These are phyloP conservation scores for Cerastis rubricosa DNA, from an alignment of 2,888 invertebrate genomes.

Conservation along the genomic window DNA sequence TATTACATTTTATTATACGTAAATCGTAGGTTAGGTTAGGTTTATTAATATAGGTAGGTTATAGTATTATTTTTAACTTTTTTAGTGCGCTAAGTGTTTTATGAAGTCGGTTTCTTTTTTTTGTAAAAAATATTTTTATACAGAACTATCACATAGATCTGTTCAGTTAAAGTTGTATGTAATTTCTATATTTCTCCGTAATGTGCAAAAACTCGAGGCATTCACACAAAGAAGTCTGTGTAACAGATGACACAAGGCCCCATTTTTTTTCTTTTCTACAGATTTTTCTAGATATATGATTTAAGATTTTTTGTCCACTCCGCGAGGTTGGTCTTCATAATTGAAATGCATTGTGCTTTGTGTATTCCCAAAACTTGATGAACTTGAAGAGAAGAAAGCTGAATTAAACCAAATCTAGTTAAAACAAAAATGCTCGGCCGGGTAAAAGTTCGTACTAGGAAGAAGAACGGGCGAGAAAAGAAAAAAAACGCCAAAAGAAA, in stretches of 20 bases:
- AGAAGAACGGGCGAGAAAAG: conserved; percentile 96
- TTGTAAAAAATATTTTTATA: too few species aligned
- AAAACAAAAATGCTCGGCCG: conserved; percentile 93
- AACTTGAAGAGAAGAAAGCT: not conserved
- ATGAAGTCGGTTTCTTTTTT: too few species aligned
- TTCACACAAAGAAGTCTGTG: not conserved
- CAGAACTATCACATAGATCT: not conserved
- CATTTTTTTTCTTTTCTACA: too few species aligned
- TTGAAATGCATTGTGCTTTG: too few species aligned
- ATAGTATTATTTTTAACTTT: too few species aligned
- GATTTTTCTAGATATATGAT: too few species aligned
- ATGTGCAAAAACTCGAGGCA: not conserved
- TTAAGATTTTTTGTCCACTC: not conserved
- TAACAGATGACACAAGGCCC: not conserved
- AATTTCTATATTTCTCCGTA: not conserved
- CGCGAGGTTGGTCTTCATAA: too few species aligned
- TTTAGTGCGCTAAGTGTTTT: too few species aligned
- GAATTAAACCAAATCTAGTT: not conserved
- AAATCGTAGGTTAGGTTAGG: too few species aligned
- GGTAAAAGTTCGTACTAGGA: conserved; percentile 96
- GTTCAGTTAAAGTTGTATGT: not conserved
- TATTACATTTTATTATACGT: too few species aligned
- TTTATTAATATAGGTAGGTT: too few species aligned
- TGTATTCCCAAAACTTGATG: too few species aligned
- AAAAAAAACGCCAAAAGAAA: conserved; percentile 96